Evolutionary conservation across 2,113 vertebrate species (phyloP), one percentile per base, ranked within the genome.

Genomic region (Oenanthe melanoleuca): DNA sequence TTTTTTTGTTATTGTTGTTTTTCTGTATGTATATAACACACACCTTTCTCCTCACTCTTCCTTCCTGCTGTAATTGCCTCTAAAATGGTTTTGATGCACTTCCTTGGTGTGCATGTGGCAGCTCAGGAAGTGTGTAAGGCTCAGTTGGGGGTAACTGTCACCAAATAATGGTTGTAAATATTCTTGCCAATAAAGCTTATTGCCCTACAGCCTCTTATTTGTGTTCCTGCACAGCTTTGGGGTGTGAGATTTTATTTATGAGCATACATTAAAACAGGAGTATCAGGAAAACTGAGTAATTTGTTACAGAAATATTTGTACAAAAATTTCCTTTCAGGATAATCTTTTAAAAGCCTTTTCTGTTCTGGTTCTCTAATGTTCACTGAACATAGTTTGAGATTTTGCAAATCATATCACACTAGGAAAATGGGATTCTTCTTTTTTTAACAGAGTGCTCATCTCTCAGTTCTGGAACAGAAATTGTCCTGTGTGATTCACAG

Each of bases 21-120:
- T 9, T 24, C 9, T 42, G 1, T 57, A 12, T 59, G 12, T 78
- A 16, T 92, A 33, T 56, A 65, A 74, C 31, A 42, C 23, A 21
- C 8, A 57, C 24, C 26, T 79, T 91, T 93, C 57, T 65, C 45
- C 26, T 92, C 2, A 1, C 13, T 74, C 55, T 21, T 71, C 9
- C 10, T 53, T 92, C 50, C 40, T 86, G 10, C 55, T 71, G 44
- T 55, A 65, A 18, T 78, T 84, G 21, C 77, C 34, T 78, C 47
- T 91, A 31, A 91, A 93, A 94, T 44, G 53, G 19, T 86, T 91
- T 89, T 85, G 63, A 74, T 89, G 29, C 23, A 52, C 28, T 74
- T 82, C 31, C 44, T 94, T 59, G 29, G 28, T 52, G 37, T 63
- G 56, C 59, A 42, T 17, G 18, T 0, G 2, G 50, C 20, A 91